Conservation (phyloP, 2,797 vertebrate genomes). For the Rachycentron canadum region DNA sequence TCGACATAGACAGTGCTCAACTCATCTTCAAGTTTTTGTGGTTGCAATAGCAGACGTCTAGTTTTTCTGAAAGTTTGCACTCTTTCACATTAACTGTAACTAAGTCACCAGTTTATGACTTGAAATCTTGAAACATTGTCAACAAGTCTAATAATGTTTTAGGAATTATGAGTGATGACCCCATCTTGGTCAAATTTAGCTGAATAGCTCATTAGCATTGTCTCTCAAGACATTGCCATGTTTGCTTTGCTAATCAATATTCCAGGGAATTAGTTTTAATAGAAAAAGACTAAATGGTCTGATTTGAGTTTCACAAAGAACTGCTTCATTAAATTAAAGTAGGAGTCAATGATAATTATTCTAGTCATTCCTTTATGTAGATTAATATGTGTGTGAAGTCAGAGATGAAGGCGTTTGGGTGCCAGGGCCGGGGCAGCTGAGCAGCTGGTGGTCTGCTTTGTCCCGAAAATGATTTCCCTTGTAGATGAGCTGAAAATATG, state of each 20-base stretch:
- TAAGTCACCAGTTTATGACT: not conserved
- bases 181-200: not conserved
- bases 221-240: not conserved
- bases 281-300: constrained; percentile 4
- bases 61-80: no score
- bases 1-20: no score
- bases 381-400: constrained; percentile 33
- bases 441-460: constrained; percentile 19
- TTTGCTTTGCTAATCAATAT: not conserved
- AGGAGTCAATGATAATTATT: constrained; percentile 31
- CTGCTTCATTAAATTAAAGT: constrained; percentile 18
- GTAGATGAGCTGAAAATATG: constrained; percentile 12
- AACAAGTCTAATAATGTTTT: not conserved
- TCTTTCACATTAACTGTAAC: not conserved
- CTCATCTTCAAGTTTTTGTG: no score
- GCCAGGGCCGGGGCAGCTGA: not conserved
- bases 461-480: not conserved
- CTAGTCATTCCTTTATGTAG: constrained; percentile 17
- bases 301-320: not conserved
- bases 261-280: constrained; percentile 3
- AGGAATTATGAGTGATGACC: not conserved
- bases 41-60: no score
- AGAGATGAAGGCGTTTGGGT: constrained; percentile 13
- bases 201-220: constrained; percentile 4
- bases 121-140: not conserved